Base-by-base conservation (phyloP, 2,113 vertebrate species). In the Phaetusa simplex region DNA sequence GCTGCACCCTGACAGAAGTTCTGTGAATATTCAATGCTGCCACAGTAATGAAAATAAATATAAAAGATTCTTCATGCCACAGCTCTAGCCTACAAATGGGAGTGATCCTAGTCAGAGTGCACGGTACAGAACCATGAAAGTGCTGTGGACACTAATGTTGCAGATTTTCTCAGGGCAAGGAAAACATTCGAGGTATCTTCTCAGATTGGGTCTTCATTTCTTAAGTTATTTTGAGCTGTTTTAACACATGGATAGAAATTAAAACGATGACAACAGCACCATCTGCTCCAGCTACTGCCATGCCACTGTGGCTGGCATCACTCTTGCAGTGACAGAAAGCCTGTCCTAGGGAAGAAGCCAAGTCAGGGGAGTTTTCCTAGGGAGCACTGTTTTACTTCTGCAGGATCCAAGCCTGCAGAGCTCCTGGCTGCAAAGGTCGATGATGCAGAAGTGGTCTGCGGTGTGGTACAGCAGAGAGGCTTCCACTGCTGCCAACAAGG, bases 241-340 rank as follows among this genome's bases (percentile, higher is more conserved):
- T 94, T 78, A 93, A 89, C 81, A 80, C 92, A 91, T 0, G 27
- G 61, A 40, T 78, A 88, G 82, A 79, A 93, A 96, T 70, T 40
- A 69, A 84, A 97, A 61, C 0, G 5, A 91, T 82, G 92, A 92
- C 72, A 96, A 89, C 89, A 36, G 89, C 95, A 88, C 91, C 93
- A 94, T 93, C 96, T 95, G 96, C 91, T 95, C 29, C 84, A 96
- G 65, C 70, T 93, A n/a, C 66, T 34, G 62, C 70, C 86, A 88
- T 13, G 0, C 42, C 66, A 77, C 47, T 21, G 0, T 0, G 56
- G 85, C 93, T 95, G 94, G 90, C 94, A 86, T 7, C 1, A 3
- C 93, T 91, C 62, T 36, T 1, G 7, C 67, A 45, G 73, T 0
- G 0, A 18, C 26, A 69, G 53, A 80, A 92, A 88, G 11, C 50